Percentiles rank a stretch among this genome's conserved stretches.
phyloP scores from a whole-genome alignment of 2,797 vertebrate species.

The Pterois miles region DNA sequence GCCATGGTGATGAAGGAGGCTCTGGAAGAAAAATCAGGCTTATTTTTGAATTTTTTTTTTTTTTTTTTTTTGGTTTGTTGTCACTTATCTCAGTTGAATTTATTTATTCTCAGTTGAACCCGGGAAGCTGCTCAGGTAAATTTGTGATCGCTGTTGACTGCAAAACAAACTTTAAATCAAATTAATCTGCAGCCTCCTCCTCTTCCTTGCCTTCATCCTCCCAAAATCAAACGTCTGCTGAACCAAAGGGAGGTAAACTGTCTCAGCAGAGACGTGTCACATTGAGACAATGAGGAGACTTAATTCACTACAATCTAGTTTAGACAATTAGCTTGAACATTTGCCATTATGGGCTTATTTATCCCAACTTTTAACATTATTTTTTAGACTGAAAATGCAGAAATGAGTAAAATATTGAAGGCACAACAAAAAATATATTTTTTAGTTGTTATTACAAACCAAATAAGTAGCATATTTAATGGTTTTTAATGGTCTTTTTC shows the following conservation, averaged over 20 bases:
- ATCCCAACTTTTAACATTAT: fast-evolving
- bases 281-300: background rate
- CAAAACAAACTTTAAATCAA: background rate
- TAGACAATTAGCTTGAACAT: background rate
- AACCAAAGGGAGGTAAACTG: background rate
- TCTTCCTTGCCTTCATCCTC: background rate
- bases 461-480: background rate
- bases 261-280: background rate
- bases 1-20: background rate
- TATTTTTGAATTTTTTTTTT: background rate
- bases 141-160: background rate
- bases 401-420: background rate
- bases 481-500: background rate
- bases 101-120: no score
- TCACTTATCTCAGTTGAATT: background rate
- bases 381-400: background rate
- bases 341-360: background rate
- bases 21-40: background rate
- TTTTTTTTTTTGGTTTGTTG: background rate
- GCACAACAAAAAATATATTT: background rate
- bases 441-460: background rate
- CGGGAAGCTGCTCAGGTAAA: background rate
- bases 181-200: background rate
- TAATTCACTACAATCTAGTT: background rate
- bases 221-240: background rate